Evolutionary conservation across 2,888 invertebrate genomes (phyloP).

Genomic region (Halictus quadricinctus): DNA sequence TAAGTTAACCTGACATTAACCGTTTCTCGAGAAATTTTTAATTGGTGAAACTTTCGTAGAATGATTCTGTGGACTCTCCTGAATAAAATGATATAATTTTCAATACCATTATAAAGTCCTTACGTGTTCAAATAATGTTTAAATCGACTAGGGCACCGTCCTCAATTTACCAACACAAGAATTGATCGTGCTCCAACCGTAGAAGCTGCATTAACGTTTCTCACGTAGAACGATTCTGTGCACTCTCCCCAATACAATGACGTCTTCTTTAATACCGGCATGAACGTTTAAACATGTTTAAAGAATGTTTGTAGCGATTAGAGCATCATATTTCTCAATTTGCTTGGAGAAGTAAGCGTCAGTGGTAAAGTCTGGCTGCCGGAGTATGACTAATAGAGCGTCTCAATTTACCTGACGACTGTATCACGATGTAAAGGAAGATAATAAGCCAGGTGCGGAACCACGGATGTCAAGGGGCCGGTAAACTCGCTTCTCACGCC

Average conservation of each 20-base stretch:
- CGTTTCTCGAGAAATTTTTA: neutral
- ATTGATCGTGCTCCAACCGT: too few relatives aligned
- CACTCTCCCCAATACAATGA: neutral
- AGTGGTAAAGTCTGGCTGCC: neutral
- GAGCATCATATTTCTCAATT: neutral
- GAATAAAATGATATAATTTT: neutral
- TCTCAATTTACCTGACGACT: slow-evolving; percentile 60
- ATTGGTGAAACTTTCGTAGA: neutral
- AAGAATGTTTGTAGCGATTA: neutral
- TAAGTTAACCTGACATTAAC: neutral
- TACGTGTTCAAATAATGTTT: too few relatives aligned
- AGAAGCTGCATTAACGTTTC: neutral
- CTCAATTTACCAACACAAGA: too few relatives aligned
- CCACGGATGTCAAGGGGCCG: slow-evolving; percentile 39
- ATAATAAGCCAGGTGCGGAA: slow-evolving; percentile 59
- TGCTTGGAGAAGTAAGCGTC: neutral
- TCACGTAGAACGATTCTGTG: neutral
- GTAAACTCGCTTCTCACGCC: slow-evolving; percentile 56
- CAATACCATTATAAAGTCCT: neutral
- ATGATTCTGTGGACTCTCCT: neutral
- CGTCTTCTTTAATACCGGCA: neutral
- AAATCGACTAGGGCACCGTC: too few relatives aligned
- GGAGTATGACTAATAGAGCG: slow-evolving; percentile 21
- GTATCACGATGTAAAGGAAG: slow-evolving; percentile 55
- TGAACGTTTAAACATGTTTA: neutral